Evolutionary conservation across 2,888 invertebrate genomes (phyloP).

Genomic region (Phengaris alcon): DNA sequence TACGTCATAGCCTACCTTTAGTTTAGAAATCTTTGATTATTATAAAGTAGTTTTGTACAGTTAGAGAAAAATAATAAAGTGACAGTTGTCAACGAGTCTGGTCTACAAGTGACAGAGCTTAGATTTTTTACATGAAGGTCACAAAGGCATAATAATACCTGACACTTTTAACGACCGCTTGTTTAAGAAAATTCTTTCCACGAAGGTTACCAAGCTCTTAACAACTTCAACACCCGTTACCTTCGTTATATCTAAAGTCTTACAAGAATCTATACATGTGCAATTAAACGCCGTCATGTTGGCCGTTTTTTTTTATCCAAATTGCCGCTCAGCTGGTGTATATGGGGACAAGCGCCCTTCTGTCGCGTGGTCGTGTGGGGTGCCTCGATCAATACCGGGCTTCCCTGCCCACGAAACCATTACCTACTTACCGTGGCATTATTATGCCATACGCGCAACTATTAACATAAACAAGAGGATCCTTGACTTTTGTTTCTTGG

Average conservation of each 20-base stretch:
- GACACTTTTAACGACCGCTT: too few species aligned
- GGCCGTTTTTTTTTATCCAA: background rate
- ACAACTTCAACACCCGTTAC: too few species aligned
- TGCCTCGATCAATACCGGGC: slow-evolving; percentile 73
- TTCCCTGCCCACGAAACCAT: slow-evolving; percentile 55
- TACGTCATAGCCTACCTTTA: too few species aligned
- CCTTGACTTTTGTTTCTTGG: slow-evolving; percentile 9
- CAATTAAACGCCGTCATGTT: background rate
- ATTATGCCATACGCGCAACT: slow-evolving; percentile 13
- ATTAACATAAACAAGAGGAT: slow-evolving; percentile 25
- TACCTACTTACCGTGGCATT: slow-evolving; percentile 43
- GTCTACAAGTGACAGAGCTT: too few species aligned
- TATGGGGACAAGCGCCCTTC: slow-evolving; percentile 65
- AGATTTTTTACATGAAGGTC: background rate
- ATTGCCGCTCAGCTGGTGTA: slow-evolving; percentile 51
- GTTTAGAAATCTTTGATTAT: too few species aligned
- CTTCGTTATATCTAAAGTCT: background rate
- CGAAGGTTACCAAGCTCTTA: too few species aligned
- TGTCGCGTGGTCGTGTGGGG: slow-evolving; percentile 74
- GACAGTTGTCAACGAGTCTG: too few species aligned
- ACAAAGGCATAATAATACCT: background rate
- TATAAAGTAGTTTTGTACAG: too few species aligned
- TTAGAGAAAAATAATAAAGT: too few species aligned
- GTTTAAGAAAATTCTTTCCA: too few species aligned
- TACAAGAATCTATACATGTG: slow-evolving; percentile 19